A percentile compares a stretch with the other conserved stretches of the same genome.
Evolutionary conservation across 2,113 vertebrate genomes (phyloP).

Genomic region (Progne subis): DNA sequence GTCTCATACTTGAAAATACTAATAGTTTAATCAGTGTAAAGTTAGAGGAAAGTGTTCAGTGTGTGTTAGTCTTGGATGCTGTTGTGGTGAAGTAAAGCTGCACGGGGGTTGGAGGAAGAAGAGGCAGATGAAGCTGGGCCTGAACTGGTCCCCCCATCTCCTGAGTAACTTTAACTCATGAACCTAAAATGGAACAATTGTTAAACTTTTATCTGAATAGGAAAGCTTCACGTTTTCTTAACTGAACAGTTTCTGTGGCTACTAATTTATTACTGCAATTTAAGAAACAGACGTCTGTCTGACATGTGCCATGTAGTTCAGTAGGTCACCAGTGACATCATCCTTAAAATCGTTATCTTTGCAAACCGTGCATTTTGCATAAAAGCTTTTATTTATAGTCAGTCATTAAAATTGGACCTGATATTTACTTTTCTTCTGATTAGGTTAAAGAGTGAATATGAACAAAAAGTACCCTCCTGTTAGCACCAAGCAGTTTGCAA

Average conservation of each 20-base stretch:
- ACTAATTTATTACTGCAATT: conserved; percentile 67
- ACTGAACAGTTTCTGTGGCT: conserved; percentile 48
- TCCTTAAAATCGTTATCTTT: conserved; percentile 57
- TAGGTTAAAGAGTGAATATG: conserved; percentile 54
- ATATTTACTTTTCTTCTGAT: conserved; percentile 65
- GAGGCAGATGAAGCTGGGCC: background rate
- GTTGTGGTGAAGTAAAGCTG: background rate
- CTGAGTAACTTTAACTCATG: background rate
- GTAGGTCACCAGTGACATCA: conserved; percentile 60
- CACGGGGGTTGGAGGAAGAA: background rate
- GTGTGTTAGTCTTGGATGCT: background rate
- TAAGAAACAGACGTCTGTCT: conserved; percentile 66
- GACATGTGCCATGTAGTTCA: conserved; percentile 67
- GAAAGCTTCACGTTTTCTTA: conserved; percentile 32
- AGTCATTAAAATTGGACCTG: conserved; percentile 50
- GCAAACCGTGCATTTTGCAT: conserved; percentile 48
- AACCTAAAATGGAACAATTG: background rate
- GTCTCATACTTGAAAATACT: background rate
- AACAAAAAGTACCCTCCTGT: conserved; percentile 12
- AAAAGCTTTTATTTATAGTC: conserved; percentile 67
- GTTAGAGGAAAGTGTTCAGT: background rate
- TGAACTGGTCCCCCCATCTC: background rate
- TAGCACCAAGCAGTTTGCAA: conserved; percentile 11
- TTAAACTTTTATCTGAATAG: conserved; percentile 16
- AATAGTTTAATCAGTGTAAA: background rate